Conservation (phyloP, 1,140 invertebrate genomes). For the Arion vulgaris region DNA sequence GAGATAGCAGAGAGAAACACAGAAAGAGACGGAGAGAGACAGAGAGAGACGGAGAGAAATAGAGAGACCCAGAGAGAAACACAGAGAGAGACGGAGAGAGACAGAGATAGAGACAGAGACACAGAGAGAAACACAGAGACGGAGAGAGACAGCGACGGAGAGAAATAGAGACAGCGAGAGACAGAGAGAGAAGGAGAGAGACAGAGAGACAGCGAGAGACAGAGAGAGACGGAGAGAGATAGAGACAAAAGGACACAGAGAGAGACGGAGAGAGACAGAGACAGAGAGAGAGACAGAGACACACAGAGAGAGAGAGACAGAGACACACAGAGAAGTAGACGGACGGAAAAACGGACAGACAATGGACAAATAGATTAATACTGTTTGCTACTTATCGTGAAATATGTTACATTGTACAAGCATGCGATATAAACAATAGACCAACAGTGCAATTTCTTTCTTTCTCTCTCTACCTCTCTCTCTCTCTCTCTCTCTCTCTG, state of each 20-base stretch:
- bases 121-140: neutral
- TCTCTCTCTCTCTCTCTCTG: no score
- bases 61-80: neutral
- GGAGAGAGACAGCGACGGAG: neutral
- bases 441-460: no score
- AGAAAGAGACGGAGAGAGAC: no score
- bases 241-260: neutral
- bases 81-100: constrained; percentile 4
- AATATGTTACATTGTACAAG: no score
- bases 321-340: neutral
- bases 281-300: constrained; percentile 10
- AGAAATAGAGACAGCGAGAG: neutral
- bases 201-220: neutral
- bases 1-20: no score
- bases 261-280: neutral
- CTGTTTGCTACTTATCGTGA: no score
- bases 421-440: no score
- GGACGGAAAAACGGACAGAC: neutral
- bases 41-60: no score
- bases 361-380: neutral
- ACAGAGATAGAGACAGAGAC: neutral
- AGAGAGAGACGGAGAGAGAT: neutral
- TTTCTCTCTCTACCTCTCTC: no score
- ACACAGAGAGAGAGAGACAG: neutral
- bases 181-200: neutral